Conservation (phyloP, 2,888 invertebrate genomes). For the Meloe dianella region DNA sequence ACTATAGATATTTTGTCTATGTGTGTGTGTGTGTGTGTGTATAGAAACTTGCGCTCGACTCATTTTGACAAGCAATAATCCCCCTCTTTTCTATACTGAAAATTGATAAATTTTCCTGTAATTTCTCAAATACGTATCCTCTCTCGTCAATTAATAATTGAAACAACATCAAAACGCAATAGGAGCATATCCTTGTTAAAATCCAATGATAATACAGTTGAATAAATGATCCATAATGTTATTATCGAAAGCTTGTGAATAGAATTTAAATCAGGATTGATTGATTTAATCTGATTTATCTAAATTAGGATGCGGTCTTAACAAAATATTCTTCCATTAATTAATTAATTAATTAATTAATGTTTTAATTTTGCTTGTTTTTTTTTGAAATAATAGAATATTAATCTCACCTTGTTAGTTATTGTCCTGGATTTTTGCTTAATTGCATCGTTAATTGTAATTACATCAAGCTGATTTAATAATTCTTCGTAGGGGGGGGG, state of each 20-base stretch:
- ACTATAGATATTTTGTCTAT: not conserved
- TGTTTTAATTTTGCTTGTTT: not conserved
- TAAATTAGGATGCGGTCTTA: not conserved
- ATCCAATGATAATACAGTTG: slow-evolving; percentile 7
- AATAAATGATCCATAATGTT: not conserved
- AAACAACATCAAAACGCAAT: slow-evolving; percentile 20
- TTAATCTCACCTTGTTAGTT: not conserved
- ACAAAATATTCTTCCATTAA: not conserved
- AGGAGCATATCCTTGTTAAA: slow-evolving; percentile 18
- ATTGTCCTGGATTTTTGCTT: not conserved
- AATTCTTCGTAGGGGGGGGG: not conserved
- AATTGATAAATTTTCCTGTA: not conserved
- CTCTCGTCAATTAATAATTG: slow-evolving; percentile 9
- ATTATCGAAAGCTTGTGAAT: not conserved
- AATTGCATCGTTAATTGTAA: slow-evolving; percentile 1
- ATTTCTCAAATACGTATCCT: not conserved
- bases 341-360: not conserved
- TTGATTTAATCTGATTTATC: not conserved
- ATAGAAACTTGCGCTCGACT: not conserved
- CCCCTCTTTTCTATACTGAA: too few species aligned
- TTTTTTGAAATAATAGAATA: not conserved
- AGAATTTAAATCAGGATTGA: too few species aligned
- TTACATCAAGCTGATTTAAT: not conserved
- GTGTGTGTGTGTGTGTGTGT: not conserved
- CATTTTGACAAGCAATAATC: not conserved